These are phyloP conservation scores for Erythrocercus mccallii DNA, from an alignment of 2,113 vertebrate species.

Conservation along the genomic window DNA sequence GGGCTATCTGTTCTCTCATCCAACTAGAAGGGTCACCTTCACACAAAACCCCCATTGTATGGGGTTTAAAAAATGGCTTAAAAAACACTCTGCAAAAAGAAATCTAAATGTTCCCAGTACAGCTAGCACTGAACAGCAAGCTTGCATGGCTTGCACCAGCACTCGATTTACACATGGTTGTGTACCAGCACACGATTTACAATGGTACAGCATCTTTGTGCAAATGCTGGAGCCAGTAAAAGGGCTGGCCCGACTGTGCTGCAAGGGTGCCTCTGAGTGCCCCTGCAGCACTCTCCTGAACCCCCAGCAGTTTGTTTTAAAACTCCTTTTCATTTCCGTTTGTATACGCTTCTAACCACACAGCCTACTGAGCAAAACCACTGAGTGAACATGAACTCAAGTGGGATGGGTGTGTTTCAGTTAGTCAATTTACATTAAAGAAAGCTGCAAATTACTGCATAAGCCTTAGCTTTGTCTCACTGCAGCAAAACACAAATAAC, in stretches of 20 bases:
- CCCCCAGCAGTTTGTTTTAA: neutral
- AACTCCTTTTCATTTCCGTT: conserved; percentile 54
- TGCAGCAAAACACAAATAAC: neutral
- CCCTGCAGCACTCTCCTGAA: neutral
- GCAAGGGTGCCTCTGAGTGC: neutral
- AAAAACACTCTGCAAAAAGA: neutral
- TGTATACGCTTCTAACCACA: conserved; percentile 32
- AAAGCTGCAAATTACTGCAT: neutral
- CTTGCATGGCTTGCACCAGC: neutral
- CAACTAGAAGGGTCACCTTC: neutral
- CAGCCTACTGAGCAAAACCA: conserved; percentile 18
- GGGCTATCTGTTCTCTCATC: neutral
- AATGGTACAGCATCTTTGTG: neutral
- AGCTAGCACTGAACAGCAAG: neutral
- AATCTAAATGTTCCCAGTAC: neutral
- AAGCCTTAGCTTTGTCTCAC: neutral
- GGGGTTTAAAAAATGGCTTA: neutral
- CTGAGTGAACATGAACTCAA: neutral
- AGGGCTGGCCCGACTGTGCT: neutral
- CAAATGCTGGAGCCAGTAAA: neutral
- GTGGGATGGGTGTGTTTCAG: conserved; percentile 1
- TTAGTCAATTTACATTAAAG: neutral
- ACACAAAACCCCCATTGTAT: neutral
- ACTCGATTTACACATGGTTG: neutral
- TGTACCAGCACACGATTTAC: neutral